Evolutionary conservation across 2,797 vertebrate genomes (phyloP).

Genomic region (Nyctalus aviator): DNA sequence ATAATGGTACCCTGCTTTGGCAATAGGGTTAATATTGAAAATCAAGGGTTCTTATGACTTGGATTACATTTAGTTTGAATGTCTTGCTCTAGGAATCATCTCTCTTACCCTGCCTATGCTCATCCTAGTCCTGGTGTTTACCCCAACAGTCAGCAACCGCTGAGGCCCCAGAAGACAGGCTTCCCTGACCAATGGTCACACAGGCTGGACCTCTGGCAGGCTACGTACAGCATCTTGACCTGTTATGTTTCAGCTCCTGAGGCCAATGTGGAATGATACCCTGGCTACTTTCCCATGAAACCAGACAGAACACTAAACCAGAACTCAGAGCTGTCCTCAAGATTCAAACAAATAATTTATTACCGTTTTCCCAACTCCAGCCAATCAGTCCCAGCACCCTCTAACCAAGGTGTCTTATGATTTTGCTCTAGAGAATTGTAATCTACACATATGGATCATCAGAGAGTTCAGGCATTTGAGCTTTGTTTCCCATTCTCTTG

Average conservation of each 20-base stretch:
- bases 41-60: not conserved
- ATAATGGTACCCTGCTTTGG: not conserved
- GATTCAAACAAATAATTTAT: not conserved
- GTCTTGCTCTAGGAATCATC: not conserved
- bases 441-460: not conserved
- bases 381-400: not conserved
- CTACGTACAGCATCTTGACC: not conserved
- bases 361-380: not conserved
- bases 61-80: not conserved
- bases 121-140: not conserved
- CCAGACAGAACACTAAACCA: not conserved
- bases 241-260: not conserved
- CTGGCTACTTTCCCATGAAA: not conserved
- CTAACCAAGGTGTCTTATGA: not conserved
- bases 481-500: not conserved
- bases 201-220: not conserved
- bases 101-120: not conserved
- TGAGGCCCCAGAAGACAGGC: not conserved
- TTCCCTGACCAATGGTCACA: not conserved
- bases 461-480: fast-evolving
- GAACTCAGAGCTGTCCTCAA: not conserved
- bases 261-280: not conserved
- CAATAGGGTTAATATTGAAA: not conserved
- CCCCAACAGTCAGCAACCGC: not conserved
- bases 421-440: not conserved